phyloP scores from a whole-genome alignment of 2,888 invertebrate species.

The Neoscelio sp. region DNA sequence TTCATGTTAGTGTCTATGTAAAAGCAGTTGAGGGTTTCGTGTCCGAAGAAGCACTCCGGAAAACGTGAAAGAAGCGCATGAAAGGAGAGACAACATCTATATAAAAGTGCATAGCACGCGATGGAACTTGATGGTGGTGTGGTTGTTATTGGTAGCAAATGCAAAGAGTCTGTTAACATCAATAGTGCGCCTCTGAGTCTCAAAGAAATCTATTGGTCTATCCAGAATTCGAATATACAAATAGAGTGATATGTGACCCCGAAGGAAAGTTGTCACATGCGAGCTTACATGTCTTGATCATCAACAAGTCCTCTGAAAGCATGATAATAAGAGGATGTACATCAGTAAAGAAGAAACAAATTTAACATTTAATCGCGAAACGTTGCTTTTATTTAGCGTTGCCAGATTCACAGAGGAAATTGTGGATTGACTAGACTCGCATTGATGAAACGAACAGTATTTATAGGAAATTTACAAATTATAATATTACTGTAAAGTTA shows the following conservation, averaged over 20 bases:
- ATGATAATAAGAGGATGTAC: conserved; percentile 72
- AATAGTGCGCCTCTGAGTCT: conserved; percentile 11
- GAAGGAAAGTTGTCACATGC: conserved; percentile 46
- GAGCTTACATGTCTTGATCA: conserved; percentile 74
- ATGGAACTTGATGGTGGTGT: conserved; percentile 60
- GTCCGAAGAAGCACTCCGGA: conserved; percentile 64
- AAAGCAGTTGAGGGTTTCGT: conserved; percentile 62
- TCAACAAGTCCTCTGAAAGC: conserved; percentile 75
- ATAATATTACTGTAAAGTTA: no score
- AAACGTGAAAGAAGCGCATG: conserved; percentile 63
- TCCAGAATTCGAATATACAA: neutral
- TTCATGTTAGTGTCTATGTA: conserved; percentile 60
- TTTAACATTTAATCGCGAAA: no score
- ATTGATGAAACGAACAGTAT: no score
- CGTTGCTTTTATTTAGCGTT: no score
- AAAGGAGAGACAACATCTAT: conserved; percentile 51
- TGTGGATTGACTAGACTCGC: no score
- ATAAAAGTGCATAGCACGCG: conserved; percentile 55
- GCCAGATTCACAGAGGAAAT: no score
- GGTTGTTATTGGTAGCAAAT: conserved; percentile 35
- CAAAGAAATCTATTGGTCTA: neutral
- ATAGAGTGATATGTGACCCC: conserved; percentile 11
- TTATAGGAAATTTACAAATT: no score
- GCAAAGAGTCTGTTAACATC: conserved; percentile 46
- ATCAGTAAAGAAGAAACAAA: conserved; percentile 67